Percentiles rank a stretch among this genome's conserved stretches.
Evolutionary conservation across 2,113 vertebrate genomes (phyloP).

Genomic region (Rafetus swinhoei): DNA sequence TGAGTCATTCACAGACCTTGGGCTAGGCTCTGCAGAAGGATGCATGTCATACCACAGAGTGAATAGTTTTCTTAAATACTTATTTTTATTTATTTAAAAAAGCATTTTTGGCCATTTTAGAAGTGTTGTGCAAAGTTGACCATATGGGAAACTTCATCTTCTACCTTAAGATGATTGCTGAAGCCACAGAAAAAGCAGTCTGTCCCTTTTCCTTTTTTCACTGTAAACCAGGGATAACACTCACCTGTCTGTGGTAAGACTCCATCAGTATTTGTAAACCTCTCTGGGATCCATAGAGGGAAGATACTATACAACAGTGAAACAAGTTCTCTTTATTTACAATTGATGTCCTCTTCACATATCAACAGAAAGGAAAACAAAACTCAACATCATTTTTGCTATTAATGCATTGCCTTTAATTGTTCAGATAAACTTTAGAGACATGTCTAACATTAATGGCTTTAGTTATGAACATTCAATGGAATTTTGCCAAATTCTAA

Average conservation of each 20-base stretch:
- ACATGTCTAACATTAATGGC: neutral
- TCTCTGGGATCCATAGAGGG: neutral
- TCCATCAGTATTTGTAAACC: neutral
- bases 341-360: neutral
- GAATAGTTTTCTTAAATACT: constrained; percentile 16
- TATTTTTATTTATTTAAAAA: neutral
- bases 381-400: neutral
- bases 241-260: neutral
- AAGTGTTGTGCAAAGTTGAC: neutral
- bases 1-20: constrained; percentile 4
- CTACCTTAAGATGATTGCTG: neutral
- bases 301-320: neutral
- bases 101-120: neutral
- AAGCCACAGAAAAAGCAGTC: neutral
- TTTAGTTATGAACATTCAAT: neutral
- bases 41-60: neutral
- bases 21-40: neutral
- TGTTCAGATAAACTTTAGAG: neutral
- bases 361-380: neutral
- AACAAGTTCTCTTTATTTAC: neutral
- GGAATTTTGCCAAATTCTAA: neutral
- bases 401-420: neutral
- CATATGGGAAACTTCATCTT: neutral
- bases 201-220: neutral
- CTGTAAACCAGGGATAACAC: neutral